Evolutionary conservation across 30 jellyfish, hydroid and myxozoan species (phyloP).

Genomic region (Phacellophora camtschatica): DNA sequence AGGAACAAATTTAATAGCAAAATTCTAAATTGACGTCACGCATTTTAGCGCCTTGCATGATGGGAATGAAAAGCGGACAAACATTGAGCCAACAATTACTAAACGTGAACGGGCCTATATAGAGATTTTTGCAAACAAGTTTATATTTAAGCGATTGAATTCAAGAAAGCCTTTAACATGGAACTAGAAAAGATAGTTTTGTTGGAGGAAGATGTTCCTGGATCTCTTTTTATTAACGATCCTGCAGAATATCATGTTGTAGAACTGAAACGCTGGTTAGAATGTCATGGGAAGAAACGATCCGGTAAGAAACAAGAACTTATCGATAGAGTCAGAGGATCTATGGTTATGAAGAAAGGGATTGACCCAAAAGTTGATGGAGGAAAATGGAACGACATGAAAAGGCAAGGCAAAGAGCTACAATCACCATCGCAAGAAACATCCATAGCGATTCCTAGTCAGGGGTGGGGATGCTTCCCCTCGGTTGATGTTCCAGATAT

Average conservation of each 20-base stretch:
- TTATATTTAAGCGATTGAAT: too few species aligned
- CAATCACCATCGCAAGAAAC: not conserved
- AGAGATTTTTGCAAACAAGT: too few species aligned
- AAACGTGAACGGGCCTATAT: too few species aligned
- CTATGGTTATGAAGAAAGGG: conserved; percentile 1
- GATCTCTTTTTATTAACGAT: conserved; percentile 18
- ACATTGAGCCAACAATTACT: too few species aligned
- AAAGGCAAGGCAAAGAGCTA: not conserved
- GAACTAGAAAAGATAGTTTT: conserved; percentile 2
- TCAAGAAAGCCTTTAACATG: too few species aligned
- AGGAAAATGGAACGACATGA: conserved; percentile 57
- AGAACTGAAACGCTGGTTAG: conserved; percentile 63
- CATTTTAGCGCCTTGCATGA: too few species aligned
- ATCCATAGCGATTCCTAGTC: conserved; percentile 4
- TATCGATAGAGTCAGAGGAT: conserved; percentile 37
- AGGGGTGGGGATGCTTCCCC: conserved; percentile 51
- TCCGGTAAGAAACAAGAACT: conserved; percentile 45
- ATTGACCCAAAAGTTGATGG: conserved; percentile 57
- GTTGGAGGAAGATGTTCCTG: conserved; percentile 48
- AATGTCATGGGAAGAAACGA: conserved; percentile 43
- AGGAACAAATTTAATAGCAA: too few species aligned
- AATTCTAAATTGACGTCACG: too few species aligned
- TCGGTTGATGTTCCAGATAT: conserved; percentile 22
- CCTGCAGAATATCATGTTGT: conserved; percentile 15
- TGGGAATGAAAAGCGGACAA: too few species aligned